Conservation (phyloP, 2,888 invertebrate species). For the Philaethria dido region DNA sequence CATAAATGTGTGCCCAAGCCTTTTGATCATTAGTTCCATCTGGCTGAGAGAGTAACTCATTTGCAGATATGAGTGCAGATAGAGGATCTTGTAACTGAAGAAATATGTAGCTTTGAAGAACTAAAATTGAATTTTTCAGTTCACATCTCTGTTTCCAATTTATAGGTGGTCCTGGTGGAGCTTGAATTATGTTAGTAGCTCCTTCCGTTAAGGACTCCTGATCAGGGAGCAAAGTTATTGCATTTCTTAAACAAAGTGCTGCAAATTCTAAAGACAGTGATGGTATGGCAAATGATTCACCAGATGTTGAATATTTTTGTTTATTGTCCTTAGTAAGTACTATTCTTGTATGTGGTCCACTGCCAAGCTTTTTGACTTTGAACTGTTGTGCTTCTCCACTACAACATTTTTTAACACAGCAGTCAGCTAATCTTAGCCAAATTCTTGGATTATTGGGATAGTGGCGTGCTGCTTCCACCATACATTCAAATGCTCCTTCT, state of each 20-base stretch:
- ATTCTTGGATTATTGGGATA: constrained; percentile 94
- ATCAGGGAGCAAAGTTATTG: constrained; percentile 87
- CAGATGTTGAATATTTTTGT: constrained; percentile 75
- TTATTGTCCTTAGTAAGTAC: constrained; percentile 69
- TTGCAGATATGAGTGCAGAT: constrained; percentile 90
- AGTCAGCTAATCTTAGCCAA: constrained; percentile 97
- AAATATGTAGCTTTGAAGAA: constrained; percentile 92
- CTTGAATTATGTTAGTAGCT: constrained; percentile 65
- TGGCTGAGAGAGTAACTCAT: constrained; percentile 88
- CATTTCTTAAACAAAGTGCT: constrained; percentile 93
- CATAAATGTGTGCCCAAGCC: constrained; percentile 93
- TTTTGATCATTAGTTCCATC: constrained; percentile 83
- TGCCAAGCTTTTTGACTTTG: constrained; percentile 74
- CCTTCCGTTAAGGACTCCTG: constrained; percentile 72
- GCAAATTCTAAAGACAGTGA: constrained; percentile 95
- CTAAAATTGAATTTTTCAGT: constrained; percentile 87
- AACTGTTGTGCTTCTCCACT: constrained; percentile 79
- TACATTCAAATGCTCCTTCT: constrained; percentile 94
- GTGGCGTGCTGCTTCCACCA: constrained; percentile 92
- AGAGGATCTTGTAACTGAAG: constrained; percentile 93
- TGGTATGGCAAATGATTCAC: constrained; percentile 93
- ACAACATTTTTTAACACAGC: constrained; percentile 90
- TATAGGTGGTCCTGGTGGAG: constrained; percentile 86
- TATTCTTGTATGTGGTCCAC: constrained; percentile 74
- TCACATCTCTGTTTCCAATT: constrained; percentile 84